Evolutionary conservation across 2,113 vertebrate species (phyloP), one percentile per base, ranked within the genome.

Genomic region (Todiramphus chloris): DNA sequence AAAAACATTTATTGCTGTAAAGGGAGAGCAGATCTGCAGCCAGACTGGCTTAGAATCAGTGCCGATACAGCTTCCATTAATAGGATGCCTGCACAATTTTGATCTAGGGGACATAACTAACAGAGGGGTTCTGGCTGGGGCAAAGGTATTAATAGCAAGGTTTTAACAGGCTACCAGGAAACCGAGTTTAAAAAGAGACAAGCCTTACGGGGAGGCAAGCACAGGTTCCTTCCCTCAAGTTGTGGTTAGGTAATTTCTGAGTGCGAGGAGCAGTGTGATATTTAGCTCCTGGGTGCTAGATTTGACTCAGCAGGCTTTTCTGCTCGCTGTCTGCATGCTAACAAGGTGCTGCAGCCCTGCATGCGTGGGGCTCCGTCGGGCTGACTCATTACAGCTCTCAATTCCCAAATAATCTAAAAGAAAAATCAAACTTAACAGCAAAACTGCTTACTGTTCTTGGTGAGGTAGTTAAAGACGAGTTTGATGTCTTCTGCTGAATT

Each of bases 281-380:
- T 89, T 87, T 51, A 78, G 84, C 79, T 93, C n/a, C 70, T 59
- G 80, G 79, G 70, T 77, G 55, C 72, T 72, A 43, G 83, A 23
- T 91, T 89, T 93, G 93, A 91, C 94, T 97, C 94, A 90, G 90
- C 94, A 81, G 89, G 72, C 41, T 33, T 35, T 69, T 55, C 70
- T 75, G 60, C 60, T 80, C 75, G 87, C 82, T 68, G 68, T 8
- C 76, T 70, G 72, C 68, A 56, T 84, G 78, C 67, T 86, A 80
- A 76, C 18, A 2, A 84, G 69, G 79, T 90, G 87, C 25, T 96
- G 80, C 92, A 91, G 84, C 76, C 90, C 87, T 76, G 66, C 93
- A 30, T 64, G 59, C 55, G 7, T 19, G 19, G 73, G 50, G 41
- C 80, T 41, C 17, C 50, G 64, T 23, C 6, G 2, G 58, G 70